Conservation (phyloP, 2,888 invertebrate genomes). For the Argynnis bischoffii region DNA sequence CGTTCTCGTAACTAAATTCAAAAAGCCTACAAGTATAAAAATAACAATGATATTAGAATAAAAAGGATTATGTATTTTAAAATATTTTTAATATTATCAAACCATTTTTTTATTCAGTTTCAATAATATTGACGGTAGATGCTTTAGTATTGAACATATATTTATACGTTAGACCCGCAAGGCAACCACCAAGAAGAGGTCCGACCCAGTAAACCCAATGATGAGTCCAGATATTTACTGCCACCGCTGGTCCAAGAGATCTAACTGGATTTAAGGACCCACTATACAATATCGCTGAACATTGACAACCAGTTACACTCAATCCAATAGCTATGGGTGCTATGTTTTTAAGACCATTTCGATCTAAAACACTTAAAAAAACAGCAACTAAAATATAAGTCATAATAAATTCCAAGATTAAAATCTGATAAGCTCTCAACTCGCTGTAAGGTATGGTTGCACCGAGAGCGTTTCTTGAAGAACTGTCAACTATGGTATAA, state of each 20-base stretch:
- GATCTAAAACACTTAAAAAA: constrained; percentile 32
- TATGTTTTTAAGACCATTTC: constrained; percentile 16
- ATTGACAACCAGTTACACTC: constrained; percentile 37
- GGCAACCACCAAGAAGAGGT: constrained; percentile 35
- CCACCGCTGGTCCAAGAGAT: constrained; percentile 39
- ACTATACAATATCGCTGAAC: constrained; percentile 31
- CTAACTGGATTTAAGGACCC: constrained; percentile 39
- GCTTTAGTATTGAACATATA: constrained; percentile 20
- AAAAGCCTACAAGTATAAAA: too few species aligned
- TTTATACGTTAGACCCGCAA: constrained; percentile 34
- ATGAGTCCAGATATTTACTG: constrained; percentile 39
- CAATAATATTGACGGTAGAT: too few species aligned
- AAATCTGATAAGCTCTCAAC: constrained; percentile 28
- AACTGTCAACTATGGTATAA: constrained; percentile 27
- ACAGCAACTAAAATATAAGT: constrained; percentile 38
- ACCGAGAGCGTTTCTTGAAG: constrained; percentile 29
- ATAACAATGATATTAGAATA: too few species aligned
- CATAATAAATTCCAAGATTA: constrained; percentile 39
- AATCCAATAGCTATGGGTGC: constrained; percentile 38
- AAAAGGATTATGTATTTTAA: too few species aligned
- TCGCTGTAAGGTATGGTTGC: constrained; percentile 30
- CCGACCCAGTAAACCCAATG: constrained; percentile 40
- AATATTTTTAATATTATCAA: too few species aligned
- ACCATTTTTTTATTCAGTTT: too few species aligned
- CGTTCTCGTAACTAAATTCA: too few species aligned